A percentile compares a stretch with the other conserved stretches of the same genome.
phyloP scores from a whole-genome alignment of 2,888 invertebrate genomes.

The Gortyna flavago region DNA sequence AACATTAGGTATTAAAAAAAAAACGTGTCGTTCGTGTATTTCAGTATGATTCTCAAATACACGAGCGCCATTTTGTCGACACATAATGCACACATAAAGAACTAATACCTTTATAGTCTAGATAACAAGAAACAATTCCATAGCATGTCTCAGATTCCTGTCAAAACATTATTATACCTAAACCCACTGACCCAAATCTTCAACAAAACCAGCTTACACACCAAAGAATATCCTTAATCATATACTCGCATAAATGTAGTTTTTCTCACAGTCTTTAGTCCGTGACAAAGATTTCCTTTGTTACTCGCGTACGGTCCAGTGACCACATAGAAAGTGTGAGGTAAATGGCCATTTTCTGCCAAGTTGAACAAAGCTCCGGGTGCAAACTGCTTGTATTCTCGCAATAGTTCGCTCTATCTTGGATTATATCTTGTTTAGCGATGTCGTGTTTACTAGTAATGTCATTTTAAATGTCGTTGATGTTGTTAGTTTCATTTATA shows the following conservation, averaged over 20 bases:
- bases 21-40: no score
- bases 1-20: no score
- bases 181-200: constrained; percentile 43
- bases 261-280: constrained; percentile 51
- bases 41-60: no score
- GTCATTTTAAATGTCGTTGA: not conserved
- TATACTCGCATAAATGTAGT: constrained; percentile 47
- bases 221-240: constrained; percentile 47
- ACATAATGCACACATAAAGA: not conserved
- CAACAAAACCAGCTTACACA: constrained; percentile 28
- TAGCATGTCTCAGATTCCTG: not conserved
- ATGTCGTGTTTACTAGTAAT: constrained; percentile 25
- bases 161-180: constrained; percentile 29
- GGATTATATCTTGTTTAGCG: constrained; percentile 44
- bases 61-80: no score
- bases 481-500: not conserved
- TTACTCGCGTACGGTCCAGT: constrained; percentile 50
- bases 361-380: constrained; percentile 64
- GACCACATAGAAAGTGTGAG: constrained; percentile 57
- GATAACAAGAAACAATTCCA: not conserved
- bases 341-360: constrained; percentile 69
- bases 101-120: not conserved
- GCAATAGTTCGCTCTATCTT: constrained; percentile 22
- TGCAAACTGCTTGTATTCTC: constrained; percentile 62
- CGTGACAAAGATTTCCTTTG: constrained; percentile 56